Conservation (phyloP, 2,113 vertebrate genomes). For the Vidua macroura region DNA sequence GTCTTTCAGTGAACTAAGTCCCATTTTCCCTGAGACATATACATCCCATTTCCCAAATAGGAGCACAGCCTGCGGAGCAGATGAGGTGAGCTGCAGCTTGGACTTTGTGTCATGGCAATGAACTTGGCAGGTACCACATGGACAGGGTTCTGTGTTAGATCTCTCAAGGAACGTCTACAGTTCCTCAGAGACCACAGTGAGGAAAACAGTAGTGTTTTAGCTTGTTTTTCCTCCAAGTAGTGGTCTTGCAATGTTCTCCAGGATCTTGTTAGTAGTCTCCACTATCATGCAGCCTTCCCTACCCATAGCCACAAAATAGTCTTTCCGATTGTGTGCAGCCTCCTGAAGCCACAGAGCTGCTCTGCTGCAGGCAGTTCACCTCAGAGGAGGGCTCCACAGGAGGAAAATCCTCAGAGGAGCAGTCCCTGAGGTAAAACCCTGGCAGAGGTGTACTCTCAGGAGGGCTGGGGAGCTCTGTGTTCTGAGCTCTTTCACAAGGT, state of each 20-base stretch:
- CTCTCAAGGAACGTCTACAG: background rate
- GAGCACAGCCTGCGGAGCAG: no score
- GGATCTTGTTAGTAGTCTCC: background rate
- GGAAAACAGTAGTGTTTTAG: background rate
- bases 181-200: background rate
- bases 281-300: background rate
- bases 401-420: background rate
- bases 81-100: background rate
- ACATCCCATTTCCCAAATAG: background rate
- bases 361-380: background rate
- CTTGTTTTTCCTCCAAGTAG: background rate
- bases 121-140: background rate
- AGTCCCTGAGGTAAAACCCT: background rate
- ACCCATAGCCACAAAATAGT: rapidly evolving
- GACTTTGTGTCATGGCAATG: background rate
- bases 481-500: background rate
- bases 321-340: background rate
- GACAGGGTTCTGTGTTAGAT: background rate
- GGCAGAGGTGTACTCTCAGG: background rate
- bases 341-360: rapidly evolving
- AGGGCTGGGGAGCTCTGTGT: background rate
- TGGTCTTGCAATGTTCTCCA: background rate
- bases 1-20: background rate
- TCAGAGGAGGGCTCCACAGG: background rate
- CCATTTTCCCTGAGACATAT: background rate